These are phyloP conservation scores for Melipona beecheii DNA, from an alignment of 2,888 invertebrate species.

Conservation along the genomic window DNA sequence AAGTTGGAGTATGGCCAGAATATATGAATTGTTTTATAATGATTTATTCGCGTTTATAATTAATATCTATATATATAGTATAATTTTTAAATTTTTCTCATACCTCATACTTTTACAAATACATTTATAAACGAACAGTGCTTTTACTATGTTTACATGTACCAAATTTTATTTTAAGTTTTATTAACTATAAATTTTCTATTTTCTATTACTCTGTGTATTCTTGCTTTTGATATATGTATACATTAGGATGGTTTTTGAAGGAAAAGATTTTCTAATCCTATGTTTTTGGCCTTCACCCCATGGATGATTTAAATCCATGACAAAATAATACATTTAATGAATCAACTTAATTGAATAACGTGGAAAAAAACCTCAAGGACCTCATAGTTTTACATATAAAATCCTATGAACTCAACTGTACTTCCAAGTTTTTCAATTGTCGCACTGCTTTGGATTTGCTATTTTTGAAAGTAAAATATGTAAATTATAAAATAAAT, in stretches of 20 bases:
- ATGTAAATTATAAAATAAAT: no score
- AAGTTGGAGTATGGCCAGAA: conserved; percentile 21
- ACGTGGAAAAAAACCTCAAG: no score
- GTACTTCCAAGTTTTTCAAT: neutral
- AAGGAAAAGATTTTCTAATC: no score
- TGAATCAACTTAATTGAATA: no score
- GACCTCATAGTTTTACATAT: no score
- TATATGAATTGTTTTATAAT: conserved; percentile 29
- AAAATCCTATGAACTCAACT: no score
- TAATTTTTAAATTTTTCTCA: conserved; percentile 8
- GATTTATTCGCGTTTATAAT: neutral
- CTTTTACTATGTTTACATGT: neutral
- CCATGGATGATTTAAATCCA: no score
- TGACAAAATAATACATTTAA: no score
- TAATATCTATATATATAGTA: neutral
- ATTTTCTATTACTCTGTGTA: no score
- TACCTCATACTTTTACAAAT: neutral
- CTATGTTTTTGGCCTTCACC: no score
- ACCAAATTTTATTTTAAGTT: neutral
- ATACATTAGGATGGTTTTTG: no score
- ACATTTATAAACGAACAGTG: neutral
- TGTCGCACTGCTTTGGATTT: neutral
- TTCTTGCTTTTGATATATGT: no score
- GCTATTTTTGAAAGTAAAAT: neutral
- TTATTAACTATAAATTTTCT: neutral